These are phyloP conservation scores for Zosterops pallidus DNA, from an alignment of 2,113 vertebrate genomes.

Conservation along the genomic window DNA sequence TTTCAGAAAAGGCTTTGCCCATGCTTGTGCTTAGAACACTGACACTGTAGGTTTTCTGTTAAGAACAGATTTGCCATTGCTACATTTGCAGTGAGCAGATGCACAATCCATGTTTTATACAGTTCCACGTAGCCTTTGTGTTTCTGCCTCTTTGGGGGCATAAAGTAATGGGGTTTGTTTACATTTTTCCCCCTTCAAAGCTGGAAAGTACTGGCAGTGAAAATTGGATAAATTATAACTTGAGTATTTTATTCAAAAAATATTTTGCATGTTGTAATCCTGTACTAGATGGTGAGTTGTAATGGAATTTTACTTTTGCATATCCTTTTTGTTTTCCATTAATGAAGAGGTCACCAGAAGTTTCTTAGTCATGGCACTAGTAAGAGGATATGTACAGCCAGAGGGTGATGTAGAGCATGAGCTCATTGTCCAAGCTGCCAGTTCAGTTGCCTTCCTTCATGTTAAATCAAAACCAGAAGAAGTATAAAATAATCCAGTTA, in stretches of 20 bases:
- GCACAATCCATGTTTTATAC: background rate
- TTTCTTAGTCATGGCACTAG: background rate
- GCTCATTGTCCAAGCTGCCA: background rate
- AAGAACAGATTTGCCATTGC: conserved; percentile 19
- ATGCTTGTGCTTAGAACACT: background rate
- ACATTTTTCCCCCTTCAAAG: background rate
- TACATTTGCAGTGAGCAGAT: background rate
- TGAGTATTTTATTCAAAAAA: background rate
- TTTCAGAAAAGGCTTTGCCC: background rate
- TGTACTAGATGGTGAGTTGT: background rate
- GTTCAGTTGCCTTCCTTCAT: background rate
- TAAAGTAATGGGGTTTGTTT: background rate
- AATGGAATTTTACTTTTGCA: background rate
- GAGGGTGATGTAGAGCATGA: background rate
- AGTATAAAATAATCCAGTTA: background rate
- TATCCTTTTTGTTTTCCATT: background rate
- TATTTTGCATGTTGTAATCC: background rate
- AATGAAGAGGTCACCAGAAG: background rate
- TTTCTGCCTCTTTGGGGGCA: background rate
- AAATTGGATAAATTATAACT: background rate
- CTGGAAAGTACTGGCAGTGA: background rate
- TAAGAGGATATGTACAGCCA: background rate
- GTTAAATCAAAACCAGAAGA: background rate
- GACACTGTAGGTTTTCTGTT: background rate
- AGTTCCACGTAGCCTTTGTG: background rate